Evolutionary conservation across 2,888 invertebrate species (phyloP).

Genomic region (Phaedon cochleariae): DNA sequence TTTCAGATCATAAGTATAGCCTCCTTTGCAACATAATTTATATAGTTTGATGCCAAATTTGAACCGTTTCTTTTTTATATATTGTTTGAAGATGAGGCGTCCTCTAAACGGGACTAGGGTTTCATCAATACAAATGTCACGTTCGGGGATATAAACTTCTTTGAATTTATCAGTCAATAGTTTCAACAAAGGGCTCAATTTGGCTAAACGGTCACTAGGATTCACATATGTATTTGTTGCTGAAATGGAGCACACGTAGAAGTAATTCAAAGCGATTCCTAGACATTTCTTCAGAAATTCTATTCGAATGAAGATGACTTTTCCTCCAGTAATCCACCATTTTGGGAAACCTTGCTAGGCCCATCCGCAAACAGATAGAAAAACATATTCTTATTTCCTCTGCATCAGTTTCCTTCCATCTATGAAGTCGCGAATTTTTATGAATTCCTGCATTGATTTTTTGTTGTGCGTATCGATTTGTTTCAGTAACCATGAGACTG

Average conservation of each 20-base stretch:
- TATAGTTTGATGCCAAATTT: constrained; percentile 32
- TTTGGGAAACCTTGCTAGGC: constrained; percentile 13
- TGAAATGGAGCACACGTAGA: constrained; percentile 16
- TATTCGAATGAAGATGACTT: constrained; percentile 1
- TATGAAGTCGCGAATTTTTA: constrained; percentile 1
- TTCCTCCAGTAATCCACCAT: constrained; percentile 1
- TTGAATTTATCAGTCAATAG: constrained; percentile 22
- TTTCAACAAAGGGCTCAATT: constrained; percentile 14
- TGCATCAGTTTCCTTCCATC: background rate
- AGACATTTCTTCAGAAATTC: constrained; percentile 3
- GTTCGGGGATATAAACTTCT: constrained; percentile 22
- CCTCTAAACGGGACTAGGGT: constrained; percentile 36
- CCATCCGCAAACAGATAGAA: constrained; percentile 11
- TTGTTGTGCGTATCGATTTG: too few relatives aligned
- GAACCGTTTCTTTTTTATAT: constrained; percentile 27
- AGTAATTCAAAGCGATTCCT: constrained; percentile 11
- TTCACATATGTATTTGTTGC: constrained; percentile 20
- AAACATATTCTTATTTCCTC: constrained; percentile 17
- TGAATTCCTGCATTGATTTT: too few relatives aligned
- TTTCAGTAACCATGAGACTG: too few relatives aligned
- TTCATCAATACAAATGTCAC: constrained; percentile 42
- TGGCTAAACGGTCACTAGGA: constrained; percentile 19
- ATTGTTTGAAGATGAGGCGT: constrained; percentile 27
- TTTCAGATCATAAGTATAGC: constrained; percentile 28
- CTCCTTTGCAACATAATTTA: constrained; percentile 25